Percentiles rank a stretch among this genome's conserved stretches.
These are phyloP conservation scores for Chironomus tentans DNA, from an alignment of 2,888 invertebrate genomes.

Conservation along the genomic window DNA sequence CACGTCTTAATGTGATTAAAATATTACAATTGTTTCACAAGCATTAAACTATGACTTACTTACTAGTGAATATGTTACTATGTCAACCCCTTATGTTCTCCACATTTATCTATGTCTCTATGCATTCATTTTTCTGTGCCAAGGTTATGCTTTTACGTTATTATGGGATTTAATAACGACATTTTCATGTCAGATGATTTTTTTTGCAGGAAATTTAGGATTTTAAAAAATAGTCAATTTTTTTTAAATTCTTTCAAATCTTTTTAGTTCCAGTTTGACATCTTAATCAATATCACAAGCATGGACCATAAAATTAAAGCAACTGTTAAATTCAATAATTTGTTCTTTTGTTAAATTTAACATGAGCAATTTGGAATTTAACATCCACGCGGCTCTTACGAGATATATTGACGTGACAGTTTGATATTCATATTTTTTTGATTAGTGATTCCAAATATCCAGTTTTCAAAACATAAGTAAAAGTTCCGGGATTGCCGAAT, in stretches of 20 bases:
- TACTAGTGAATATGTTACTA: background rate
- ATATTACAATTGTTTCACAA: background rate
- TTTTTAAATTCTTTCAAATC: background rate
- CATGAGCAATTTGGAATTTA: background rate
- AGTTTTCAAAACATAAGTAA: background rate
- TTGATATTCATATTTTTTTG: background rate
- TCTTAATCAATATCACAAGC: background rate
- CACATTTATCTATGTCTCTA: background rate
- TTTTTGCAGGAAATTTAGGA: background rate
- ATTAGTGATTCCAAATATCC: background rate
- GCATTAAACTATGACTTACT: background rate
- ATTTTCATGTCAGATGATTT: background rate
- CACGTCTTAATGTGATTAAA: constrained; percentile 10
- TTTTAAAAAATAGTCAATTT: background rate
- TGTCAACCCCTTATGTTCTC: background rate
- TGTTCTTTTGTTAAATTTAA: too few species aligned
- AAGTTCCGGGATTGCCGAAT: too few species aligned
- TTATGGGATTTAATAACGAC: constrained; percentile 4
- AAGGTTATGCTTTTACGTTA: constrained; percentile 1
- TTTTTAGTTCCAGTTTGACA: background rate
- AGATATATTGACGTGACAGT: background rate
- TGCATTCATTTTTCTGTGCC: background rate
- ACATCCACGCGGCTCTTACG: background rate
- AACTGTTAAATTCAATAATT: background rate
- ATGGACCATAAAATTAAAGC: background rate